These are phyloP conservation scores for Netelia fuscicornis DNA, from an alignment of 2,888 invertebrate genomes.

Conservation along the genomic window DNA sequence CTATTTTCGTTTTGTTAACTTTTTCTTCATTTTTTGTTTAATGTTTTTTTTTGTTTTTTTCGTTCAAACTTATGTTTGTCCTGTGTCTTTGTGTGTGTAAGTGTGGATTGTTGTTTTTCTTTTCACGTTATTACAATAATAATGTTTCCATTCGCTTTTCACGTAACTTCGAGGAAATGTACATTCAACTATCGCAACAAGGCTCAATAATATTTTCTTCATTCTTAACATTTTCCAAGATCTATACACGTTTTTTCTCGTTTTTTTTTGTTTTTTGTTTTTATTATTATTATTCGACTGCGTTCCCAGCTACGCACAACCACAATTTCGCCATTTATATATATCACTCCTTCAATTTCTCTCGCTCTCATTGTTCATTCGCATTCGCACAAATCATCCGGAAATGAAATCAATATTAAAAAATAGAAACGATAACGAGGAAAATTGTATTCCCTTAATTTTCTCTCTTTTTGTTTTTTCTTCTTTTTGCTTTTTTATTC, in stretches of 20 bases:
- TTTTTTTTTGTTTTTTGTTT: too few species aligned
- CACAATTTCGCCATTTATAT: neutral
- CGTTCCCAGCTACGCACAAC: slow-evolving; percentile 58
- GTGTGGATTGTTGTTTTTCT: slow-evolving; percentile 57
- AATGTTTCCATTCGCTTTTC: too few species aligned
- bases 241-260: slow-evolving; percentile 21
- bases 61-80: neutral
- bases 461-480: slow-evolving; percentile 26
- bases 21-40: slow-evolving; percentile 32
- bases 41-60: neutral
- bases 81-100: neutral
- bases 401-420: slow-evolving; percentile 44
- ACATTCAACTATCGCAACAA: slow-evolving; percentile 68
- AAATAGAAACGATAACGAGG: slow-evolving; percentile 40
- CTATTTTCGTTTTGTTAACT: slow-evolving; percentile 9
- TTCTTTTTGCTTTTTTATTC: too few species aligned
- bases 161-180: slow-evolving; percentile 45
- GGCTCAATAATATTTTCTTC: slow-evolving; percentile 53
- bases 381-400: slow-evolving; percentile 35
- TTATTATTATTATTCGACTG: slow-evolving; percentile 40
- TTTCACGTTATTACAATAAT: slow-evolving; percentile 27
- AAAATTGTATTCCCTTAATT: slow-evolving; percentile 5
- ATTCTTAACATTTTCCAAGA: slow-evolving; percentile 55
- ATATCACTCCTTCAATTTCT: slow-evolving; percentile 12
- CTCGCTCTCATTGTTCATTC: slow-evolving; percentile 30